These are phyloP conservation scores for Helicoverpa assulta DNA, from an alignment of 2,888 invertebrate genomes.

Conservation along the genomic window DNA sequence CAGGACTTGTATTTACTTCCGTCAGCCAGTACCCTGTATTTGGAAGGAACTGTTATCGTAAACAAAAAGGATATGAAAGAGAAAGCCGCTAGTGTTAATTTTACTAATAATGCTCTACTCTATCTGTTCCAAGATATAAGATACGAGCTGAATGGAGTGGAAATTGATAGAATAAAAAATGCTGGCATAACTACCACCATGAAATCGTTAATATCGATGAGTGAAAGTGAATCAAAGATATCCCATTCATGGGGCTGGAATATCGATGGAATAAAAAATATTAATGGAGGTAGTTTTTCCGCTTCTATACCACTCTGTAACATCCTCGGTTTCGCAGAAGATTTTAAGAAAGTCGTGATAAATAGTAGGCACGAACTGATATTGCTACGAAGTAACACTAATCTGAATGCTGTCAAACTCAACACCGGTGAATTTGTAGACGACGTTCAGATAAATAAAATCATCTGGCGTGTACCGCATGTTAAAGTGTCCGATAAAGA, in stretches of 20 bases:
- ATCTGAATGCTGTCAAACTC: not conserved
- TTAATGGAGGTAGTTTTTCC: not conserved
- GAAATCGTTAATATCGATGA: conserved; percentile 1
- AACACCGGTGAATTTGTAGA: conserved; percentile 8
- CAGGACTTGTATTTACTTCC: no score
- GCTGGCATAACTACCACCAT: not conserved
- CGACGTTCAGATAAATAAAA: conserved; percentile 13
- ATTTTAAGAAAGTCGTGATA: conserved; percentile 3
- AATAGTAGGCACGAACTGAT: conserved; percentile 6
- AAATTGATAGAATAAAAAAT: conserved; percentile 12
- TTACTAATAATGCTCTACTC: conserved; percentile 11
- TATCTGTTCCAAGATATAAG: no score
- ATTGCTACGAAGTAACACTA: not conserved
- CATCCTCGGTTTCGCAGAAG: conserved; percentile 5
- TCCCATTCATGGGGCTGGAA: conserved; percentile 1
- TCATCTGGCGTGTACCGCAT: conserved; percentile 15
- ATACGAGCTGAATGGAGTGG: no score
- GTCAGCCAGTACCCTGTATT: no score
- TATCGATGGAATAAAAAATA: not conserved
- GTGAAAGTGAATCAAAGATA: conserved; percentile 1
- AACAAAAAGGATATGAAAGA: not conserved
- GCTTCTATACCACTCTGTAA: not conserved
- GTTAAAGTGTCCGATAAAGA: conserved; percentile 16
- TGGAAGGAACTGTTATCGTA: not conserved
- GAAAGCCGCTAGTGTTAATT: no score